Conservation (phyloP, 2,888 invertebrate species). For the Rutpela maculata region DNA sequence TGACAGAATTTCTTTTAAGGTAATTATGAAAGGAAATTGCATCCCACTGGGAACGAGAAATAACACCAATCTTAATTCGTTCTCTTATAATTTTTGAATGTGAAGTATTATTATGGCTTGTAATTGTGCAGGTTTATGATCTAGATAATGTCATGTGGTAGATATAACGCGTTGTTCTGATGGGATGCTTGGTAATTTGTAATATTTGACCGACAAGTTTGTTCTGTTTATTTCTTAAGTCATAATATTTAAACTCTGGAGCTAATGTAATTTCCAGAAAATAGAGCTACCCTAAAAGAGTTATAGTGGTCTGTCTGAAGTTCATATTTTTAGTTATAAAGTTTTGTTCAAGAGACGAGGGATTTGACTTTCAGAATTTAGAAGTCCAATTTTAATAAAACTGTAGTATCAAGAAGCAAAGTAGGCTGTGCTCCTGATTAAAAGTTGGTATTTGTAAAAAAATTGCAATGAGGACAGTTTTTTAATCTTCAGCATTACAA, state of each 20-base stretch:
- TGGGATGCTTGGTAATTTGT: slow-evolving; percentile 23
- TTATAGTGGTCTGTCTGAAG: too few species aligned
- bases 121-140: slow-evolving; percentile 20
- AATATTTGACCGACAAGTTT: slow-evolving; percentile 25
- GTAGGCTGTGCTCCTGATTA: too few species aligned
- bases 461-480: too few species aligned
- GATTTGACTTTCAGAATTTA: too few species aligned
- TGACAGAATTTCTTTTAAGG: slow-evolving; percentile 35
- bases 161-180: slow-evolving; percentile 26
- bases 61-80: slow-evolving; percentile 16
- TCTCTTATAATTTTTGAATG: slow-evolving; percentile 22
- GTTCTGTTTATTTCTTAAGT: slow-evolving; percentile 8
- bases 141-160: slow-evolving; percentile 26
- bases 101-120: slow-evolving; percentile 7
- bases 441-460: too few species aligned
- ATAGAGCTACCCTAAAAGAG: too few species aligned
- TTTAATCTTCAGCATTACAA: too few species aligned
- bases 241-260: neutral
- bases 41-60: slow-evolving; percentile 26
- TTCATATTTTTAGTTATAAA: too few species aligned
- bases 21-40: slow-evolving; percentile 41
- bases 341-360: too few species aligned
- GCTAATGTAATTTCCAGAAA: too few species aligned
- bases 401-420: too few species aligned
- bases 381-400: too few species aligned